Base-by-base conservation (phyloP, 2,113 vertebrate genomes). In the Cromileptes altivelis region DNA sequence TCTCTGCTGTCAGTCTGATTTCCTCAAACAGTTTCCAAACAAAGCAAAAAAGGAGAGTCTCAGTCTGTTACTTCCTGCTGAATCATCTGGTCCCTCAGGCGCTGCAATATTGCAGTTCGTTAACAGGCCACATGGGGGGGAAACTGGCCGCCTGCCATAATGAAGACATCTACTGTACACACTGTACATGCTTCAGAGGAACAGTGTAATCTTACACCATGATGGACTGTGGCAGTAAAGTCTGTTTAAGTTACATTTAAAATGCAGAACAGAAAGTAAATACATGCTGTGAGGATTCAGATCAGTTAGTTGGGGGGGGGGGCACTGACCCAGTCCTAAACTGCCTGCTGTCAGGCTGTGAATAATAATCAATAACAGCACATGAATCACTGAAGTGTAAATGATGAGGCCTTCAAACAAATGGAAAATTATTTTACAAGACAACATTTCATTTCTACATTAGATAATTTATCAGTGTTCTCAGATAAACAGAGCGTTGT, bases 81-180 rank as follows among this genome's bases (percentile, higher is more conserved):
- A 90, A 74, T 91, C 92, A 91, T 73, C 68, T 30, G 42, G 27
- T 70, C 75, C 69, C 30, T 70, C 72, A 55, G 78, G 1, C 80
- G 75, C 23, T 45, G 78, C 80, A 88, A 30, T 78, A 58, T 25
- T 85, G 86, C 82, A 88, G 65, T 89, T 91, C 82, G 77, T 15
- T n/a, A 18, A 27, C 0, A 73, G 53, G 12, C 80, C 91, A 86
- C 84, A 71, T 15, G 86, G 75, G 33, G 56, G 81, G 78, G 52
- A 19, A 64, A 42, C 15, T 70, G 72, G 80, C 77, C 52, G 19
- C 10, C 37, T 55, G 67, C 71, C 78, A 85, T 1, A 19, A 6
- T 62, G 47, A 87, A 61, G 27, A 69, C 4, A 9, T 30, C n/a
- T 0, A 37, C 14, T 15, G 47, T 53, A 13, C 14, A 50, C 33